Percentiles rank a stretch among this genome's conserved stretches.
Conservation (phyloP, 2,888 invertebrate genomes). For the Apeira syringaria region DNA sequence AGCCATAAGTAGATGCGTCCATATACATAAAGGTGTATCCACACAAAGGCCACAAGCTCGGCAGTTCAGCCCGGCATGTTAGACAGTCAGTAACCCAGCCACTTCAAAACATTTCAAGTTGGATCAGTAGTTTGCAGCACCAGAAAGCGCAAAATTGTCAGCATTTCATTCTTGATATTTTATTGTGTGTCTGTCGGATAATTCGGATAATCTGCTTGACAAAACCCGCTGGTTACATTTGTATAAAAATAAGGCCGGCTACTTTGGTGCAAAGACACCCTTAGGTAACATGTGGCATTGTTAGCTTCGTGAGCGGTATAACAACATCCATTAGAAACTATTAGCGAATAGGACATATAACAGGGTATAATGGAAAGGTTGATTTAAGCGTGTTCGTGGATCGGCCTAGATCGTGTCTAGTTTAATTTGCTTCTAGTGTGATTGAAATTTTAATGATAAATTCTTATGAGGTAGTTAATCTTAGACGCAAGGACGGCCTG, state of each 20-base stretch:
- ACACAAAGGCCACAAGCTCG: too few species aligned
- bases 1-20: constrained; percentile 57
- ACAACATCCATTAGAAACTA: constrained; percentile 64
- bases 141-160: too few species aligned
- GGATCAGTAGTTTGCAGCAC: too few species aligned
- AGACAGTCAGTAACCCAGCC: too few species aligned
- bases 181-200: too few species aligned
- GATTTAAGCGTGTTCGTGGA: constrained; percentile 25
- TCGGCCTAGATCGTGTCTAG: constrained; percentile 25
- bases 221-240: too few species aligned
- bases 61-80: too few species aligned
- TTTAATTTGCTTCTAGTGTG: constrained; percentile 14
- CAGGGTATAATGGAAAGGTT: constrained; percentile 49
- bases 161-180: too few species aligned
- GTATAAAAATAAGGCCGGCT: too few species aligned
- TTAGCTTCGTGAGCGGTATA: constrained; percentile 76
- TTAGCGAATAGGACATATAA: constrained; percentile 70
- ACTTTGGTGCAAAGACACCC: too few species aligned
- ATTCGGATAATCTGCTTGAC: too few species aligned
- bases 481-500: constrained; percentile 10
- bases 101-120: too few species aligned
- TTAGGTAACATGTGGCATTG: constrained; percentile 67
- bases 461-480: constrained; percentile 12
- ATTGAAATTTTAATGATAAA: constrained; percentile 23
- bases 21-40: constrained; percentile 64